Evolutionary conservation across 92 coral and sea anemone species (phyloP).

Genomic region (Siderastrea radians): DNA sequence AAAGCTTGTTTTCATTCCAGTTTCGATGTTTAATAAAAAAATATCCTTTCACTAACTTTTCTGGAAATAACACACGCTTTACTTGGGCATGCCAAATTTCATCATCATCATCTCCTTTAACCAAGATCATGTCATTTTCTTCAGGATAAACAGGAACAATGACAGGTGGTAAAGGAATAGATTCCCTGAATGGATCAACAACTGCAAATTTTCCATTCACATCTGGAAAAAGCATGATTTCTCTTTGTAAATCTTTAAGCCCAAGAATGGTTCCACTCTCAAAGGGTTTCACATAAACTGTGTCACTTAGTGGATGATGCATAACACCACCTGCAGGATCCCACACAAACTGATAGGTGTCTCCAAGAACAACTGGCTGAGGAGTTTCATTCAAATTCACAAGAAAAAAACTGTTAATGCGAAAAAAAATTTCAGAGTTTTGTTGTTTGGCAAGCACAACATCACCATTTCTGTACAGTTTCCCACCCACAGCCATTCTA

Average conservation of each 20-base stretch:
- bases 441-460: constrained; percentile 50
- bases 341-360: constrained; percentile 55
- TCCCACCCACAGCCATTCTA: constrained; percentile 57
- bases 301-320: constrained; percentile 71
- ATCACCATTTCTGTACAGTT: constrained; percentile 64
- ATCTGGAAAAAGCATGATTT: constrained; percentile 70
- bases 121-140: constrained; percentile 43
- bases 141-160: constrained; percentile 69
- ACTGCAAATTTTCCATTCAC: constrained; percentile 63
- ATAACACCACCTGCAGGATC: constrained; percentile 57
- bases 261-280: constrained; percentile 44
- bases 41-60: constrained; percentile 53
- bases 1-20: constrained; percentile 64
- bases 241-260: constrained; percentile 56
- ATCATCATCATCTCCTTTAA: constrained; percentile 51
- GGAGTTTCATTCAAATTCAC: constrained; percentile 53
- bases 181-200: constrained; percentile 63
- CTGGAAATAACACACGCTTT: constrained; percentile 31
- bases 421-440: constrained; percentile 55
- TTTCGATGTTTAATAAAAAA: constrained; percentile 61
- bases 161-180: constrained; percentile 65
- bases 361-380: constrained; percentile 59
- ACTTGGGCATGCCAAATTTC: constrained; percentile 59
- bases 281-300: constrained; percentile 66
- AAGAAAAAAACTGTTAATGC: constrained; percentile 44